Evolutionary conservation across 2,888 invertebrate species (phyloP).

Genomic region (Drymonia ruficornis): DNA sequence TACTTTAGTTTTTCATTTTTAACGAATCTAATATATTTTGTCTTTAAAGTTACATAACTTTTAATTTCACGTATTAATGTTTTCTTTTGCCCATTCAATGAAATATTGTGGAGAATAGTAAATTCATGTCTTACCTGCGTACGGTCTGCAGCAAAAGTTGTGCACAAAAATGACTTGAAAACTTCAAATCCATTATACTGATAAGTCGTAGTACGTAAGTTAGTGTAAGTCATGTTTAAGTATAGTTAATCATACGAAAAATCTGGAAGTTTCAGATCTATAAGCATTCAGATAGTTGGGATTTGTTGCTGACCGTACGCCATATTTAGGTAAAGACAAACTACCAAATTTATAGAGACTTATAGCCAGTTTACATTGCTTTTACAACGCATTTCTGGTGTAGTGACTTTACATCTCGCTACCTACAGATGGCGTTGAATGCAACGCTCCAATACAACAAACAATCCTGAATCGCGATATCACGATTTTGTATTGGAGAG

Average conservation of each 20-base stretch:
- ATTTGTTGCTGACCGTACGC: slow-evolving; percentile 3
- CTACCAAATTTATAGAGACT: not conserved
- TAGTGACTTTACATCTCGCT: no score
- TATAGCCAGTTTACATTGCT: no score
- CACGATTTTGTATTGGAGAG: no score
- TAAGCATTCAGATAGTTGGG: no score
- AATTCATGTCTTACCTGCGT: not conserved
- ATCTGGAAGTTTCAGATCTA: not conserved
- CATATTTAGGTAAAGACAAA: not conserved
- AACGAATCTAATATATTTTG: slow-evolving; percentile 33
- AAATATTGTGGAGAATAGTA: slow-evolving; percentile 4
- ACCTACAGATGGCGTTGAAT: no score
- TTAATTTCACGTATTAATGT: slow-evolving; percentile 32
- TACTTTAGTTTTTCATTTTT: slow-evolving; percentile 28
- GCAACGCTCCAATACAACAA: no score
- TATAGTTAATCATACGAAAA: not conserved
- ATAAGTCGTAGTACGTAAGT: not conserved
- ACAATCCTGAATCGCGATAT: no score
- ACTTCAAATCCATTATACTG: not conserved
- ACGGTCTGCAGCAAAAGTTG: not conserved
- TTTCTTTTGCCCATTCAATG: slow-evolving; percentile 26
- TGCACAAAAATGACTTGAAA: not conserved
- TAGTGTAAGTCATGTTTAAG: not conserved
- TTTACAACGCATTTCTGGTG: no score
- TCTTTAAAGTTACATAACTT: slow-evolving; percentile 10